Evolutionary conservation across 2,113 vertebrate genomes (phyloP).

Genomic region (Cheirogaleus medius): DNA sequence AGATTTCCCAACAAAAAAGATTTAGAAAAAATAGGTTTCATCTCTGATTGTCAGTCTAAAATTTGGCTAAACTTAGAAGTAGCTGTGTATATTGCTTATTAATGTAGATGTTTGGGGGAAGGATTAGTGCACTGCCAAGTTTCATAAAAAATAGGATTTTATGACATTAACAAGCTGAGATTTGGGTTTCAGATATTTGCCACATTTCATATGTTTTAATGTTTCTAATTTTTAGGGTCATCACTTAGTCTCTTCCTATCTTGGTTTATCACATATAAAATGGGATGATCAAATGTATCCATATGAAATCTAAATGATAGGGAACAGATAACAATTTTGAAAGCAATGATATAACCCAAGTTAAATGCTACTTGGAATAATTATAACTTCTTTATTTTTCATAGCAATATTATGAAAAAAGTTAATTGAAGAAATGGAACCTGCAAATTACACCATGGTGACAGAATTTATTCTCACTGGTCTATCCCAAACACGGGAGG

Average conservation of each 20-base stretch:
- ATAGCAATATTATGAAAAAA: slow-evolving; percentile 48
- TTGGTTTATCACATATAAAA: background rate
- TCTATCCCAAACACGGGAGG: slow-evolving; percentile 74
- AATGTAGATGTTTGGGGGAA: background rate
- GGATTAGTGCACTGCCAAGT: background rate
- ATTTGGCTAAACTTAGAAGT: background rate
- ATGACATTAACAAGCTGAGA: background rate
- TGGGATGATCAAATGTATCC: background rate
- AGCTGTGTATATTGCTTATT: background rate
- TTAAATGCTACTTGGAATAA: slow-evolving; percentile 37
- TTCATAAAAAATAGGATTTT: background rate
- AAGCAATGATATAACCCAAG: background rate
- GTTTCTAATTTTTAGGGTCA: background rate
- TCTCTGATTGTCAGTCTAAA: background rate
- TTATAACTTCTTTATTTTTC: slow-evolving; percentile 61
- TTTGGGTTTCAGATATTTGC: background rate
- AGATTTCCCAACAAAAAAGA: background rate
- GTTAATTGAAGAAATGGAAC: slow-evolving; percentile 70
- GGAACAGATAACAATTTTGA: background rate
- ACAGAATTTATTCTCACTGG: slow-evolving; percentile 80
- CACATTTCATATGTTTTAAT: background rate
- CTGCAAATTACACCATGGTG: slow-evolving; percentile 67
- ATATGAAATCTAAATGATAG: background rate
- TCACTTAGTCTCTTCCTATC: background rate
- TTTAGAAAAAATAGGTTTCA: background rate